Evolutionary conservation across 2,797 vertebrate species (phyloP).

Genomic region (Bryconaethiops microstoma): DNA sequence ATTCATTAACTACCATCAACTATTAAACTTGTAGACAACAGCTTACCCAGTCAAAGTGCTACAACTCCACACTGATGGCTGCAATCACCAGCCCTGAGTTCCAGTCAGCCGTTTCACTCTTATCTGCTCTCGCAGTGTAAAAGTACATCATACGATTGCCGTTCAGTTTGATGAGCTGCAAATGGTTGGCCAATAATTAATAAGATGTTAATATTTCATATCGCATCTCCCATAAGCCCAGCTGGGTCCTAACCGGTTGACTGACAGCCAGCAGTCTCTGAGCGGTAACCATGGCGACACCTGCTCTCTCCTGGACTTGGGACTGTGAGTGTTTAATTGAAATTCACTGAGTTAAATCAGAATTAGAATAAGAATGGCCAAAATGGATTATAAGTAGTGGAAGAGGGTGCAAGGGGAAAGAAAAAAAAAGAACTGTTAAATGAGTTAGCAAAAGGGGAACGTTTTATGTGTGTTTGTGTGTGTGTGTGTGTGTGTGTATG

Average conservation of each 20-base stretch:
- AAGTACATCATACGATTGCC: conserved; percentile 23
- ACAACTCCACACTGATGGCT: neutral
- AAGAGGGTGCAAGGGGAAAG: conserved; percentile 12
- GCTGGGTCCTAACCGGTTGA: conserved; percentile 54
- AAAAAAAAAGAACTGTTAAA: conserved; percentile 28
- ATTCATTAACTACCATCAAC: neutral
- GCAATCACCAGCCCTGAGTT: neutral
- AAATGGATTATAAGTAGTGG: conserved; percentile 45
- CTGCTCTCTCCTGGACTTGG: conserved; percentile 58
- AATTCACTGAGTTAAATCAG: conserved; percentile 60
- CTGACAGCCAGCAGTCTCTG: conserved; percentile 55
- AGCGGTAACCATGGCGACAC: conserved; percentile 51
- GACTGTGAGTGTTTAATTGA: conserved; percentile 57
- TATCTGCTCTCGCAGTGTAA: conserved; percentile 9
- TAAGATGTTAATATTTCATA: conserved; percentile 55
- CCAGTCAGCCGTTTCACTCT: conserved; percentile 16
- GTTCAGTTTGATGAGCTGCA: conserved; percentile 46
- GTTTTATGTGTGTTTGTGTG: conserved; percentile 33
- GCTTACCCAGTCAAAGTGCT: neutral
- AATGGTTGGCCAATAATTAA: conserved; percentile 51
- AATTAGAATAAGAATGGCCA: conserved; percentile 52
- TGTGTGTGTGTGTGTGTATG: conserved; percentile 33
- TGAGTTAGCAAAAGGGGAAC: conserved; percentile 41
- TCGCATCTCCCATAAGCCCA: conserved; percentile 49
- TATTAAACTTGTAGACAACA: neutral